A percentile compares a stretch with the other conserved stretches of the same genome.
Conservation (phyloP, 2,113 vertebrate species). For the Rhabdornis inornatus region DNA sequence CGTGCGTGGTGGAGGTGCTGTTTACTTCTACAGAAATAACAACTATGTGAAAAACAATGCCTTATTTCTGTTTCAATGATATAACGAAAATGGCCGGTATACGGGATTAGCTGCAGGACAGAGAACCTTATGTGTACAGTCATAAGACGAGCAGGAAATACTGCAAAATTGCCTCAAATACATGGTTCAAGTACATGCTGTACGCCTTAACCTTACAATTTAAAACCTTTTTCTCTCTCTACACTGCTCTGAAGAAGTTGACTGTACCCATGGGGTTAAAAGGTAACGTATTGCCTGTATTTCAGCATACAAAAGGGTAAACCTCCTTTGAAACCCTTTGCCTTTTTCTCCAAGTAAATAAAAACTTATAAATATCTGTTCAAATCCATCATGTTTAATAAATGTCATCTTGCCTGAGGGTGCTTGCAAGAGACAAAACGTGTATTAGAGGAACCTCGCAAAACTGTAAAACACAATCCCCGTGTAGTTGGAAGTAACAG, state of each 20-base stretch:
- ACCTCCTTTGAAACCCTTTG: background rate
- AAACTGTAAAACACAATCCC: slow-evolving; percentile 22
- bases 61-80: background rate
- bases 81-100: background rate
- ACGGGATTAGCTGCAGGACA: background rate
- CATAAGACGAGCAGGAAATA: background rate
- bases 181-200: background rate
- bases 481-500: slow-evolving; percentile 37
- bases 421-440: background rate
- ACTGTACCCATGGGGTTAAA: background rate
- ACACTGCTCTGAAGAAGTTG: background rate
- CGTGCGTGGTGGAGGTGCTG: background rate
- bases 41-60: background rate
- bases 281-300: background rate
- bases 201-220: background rate
- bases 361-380: slow-evolving; percentile 18
- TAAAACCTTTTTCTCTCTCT: background rate
- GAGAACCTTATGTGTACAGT: background rate
- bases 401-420: slow-evolving; percentile 9
- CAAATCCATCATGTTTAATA: slow-evolving; percentile 8
- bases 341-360: background rate
- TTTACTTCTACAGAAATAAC: background rate
- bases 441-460: background rate
- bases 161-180: background rate
- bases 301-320: background rate